phyloP scores from a whole-genome alignment of 2,113 vertebrate genomes.

The Gila orcuttii region DNA sequence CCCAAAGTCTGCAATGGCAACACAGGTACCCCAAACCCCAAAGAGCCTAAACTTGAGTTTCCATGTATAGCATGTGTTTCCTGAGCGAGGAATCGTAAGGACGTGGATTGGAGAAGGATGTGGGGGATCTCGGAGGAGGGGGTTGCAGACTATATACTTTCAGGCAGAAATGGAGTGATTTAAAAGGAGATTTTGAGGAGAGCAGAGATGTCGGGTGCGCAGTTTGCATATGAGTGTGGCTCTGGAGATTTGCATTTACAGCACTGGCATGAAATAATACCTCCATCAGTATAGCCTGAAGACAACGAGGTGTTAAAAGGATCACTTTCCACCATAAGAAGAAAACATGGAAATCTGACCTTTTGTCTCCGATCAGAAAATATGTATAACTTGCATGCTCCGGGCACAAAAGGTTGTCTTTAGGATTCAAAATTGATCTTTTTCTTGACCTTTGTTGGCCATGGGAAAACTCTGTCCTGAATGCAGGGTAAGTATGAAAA shows the following conservation, averaged over 20 bases:
- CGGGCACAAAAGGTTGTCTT: background rate
- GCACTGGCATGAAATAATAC: conserved; percentile 15
- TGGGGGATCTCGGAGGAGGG: conserved; percentile 51
- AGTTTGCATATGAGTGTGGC: conserved; percentile 5
- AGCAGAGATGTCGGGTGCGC: background rate
- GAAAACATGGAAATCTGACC: conserved; percentile 2
- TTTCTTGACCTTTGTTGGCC: background rate
- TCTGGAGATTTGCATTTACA: conserved; percentile 29
- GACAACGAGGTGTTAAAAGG: conserved; percentile 27
- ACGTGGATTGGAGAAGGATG: conserved; percentile 42
- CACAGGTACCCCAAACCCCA: conserved; percentile 30
- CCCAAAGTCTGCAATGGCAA: conserved; percentile 33
- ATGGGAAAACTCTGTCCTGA: background rate
- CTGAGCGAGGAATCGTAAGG: conserved; percentile 50
- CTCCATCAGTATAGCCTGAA: conserved; percentile 25
- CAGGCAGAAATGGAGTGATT: conserved; percentile 44
- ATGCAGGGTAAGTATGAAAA: background rate
- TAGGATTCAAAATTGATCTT: background rate
- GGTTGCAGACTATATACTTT: conserved; percentile 61
- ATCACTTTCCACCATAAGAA: conserved; percentile 35
- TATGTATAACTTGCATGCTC: background rate
- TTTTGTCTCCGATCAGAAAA: background rate
- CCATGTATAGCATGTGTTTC: conserved; percentile 70
- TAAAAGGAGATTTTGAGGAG: conserved; percentile 47
- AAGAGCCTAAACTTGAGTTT: conserved; percentile 41